phyloP scores from a whole-genome alignment of 2,113 vertebrate species.

The Columba janthina region DNA sequence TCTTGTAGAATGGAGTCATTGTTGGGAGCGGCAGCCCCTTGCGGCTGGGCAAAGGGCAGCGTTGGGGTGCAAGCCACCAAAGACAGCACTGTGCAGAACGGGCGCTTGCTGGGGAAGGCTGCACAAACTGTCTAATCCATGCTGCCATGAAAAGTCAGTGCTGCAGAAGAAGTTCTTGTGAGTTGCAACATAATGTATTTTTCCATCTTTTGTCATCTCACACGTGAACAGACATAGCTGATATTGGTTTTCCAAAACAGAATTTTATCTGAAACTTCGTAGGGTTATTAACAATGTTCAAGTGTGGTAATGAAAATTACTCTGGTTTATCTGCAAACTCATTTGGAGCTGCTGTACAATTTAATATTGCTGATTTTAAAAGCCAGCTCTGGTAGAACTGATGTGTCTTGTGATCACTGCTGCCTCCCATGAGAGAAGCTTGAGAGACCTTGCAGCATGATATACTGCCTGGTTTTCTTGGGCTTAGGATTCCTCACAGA shows the following conservation, averaged over 20 bases:
- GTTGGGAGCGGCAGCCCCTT: neutral
- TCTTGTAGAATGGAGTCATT: slow-evolving; percentile 31
- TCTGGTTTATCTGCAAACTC: neutral
- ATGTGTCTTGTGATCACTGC: neutral
- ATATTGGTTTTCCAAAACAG: neutral
- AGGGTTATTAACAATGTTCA: neutral
- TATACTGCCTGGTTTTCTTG: neutral
- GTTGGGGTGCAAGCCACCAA: neutral
- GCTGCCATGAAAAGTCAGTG: neutral
- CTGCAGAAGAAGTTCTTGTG: neutral
- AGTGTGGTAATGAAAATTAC: neutral
- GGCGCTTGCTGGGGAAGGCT: neutral
- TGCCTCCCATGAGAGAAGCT: neutral
- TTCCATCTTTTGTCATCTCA: neutral
- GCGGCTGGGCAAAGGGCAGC: neutral
- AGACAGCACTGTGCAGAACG: neutral
- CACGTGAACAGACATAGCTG: neutral
- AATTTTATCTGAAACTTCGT: neutral
- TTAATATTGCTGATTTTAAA: neutral
- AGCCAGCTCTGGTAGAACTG: neutral
- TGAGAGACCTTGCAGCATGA: neutral
- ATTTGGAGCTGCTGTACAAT: neutral
- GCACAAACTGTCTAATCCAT: neutral
- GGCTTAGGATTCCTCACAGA: neutral
- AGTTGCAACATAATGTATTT: neutral